Percentiles rank a stretch among this genome's conserved stretches.
Conservation (phyloP, 2,888 invertebrate genomes). For the Meloe dianella region DNA sequence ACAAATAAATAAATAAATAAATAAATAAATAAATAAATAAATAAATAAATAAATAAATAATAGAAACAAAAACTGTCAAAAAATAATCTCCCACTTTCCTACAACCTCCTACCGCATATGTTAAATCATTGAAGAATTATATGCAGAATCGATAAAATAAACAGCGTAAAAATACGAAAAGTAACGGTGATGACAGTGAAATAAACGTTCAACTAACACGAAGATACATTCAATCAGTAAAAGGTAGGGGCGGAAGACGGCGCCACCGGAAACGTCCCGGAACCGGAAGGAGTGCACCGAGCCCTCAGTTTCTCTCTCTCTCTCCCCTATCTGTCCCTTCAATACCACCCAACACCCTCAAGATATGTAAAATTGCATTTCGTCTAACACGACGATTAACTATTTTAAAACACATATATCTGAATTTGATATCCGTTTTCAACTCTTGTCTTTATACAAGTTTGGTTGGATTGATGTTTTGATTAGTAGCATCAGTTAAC, state of each 20-base stretch:
- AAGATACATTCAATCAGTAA: slow-evolving; percentile 53
- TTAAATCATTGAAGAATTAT: slow-evolving; percentile 19
- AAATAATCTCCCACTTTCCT: neutral
- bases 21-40: no score
- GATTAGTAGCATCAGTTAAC: no score
- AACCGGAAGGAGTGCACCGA: slow-evolving; percentile 51
- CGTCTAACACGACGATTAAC: slow-evolving; percentile 22
- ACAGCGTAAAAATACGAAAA: slow-evolving; percentile 39
- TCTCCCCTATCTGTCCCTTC: slow-evolving; percentile 19
- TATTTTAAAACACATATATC: neutral
- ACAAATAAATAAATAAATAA: no score
- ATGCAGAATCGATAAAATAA: slow-evolving; percentile 37
- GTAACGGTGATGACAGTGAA: slow-evolving; percentile 46
- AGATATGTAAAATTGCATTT: slow-evolving; percentile 36
- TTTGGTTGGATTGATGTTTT: no score
- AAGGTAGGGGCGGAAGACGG: slow-evolving; percentile 50
- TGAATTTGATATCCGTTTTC: neutral
- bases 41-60: no score
- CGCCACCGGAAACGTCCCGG: slow-evolving; percentile 53
- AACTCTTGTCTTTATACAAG: neutral
- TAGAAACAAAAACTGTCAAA: neutral
- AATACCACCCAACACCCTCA: neutral
- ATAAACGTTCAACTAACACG: slow-evolving; percentile 52
- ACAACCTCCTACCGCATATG: neutral
- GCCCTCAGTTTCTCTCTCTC: slow-evolving; percentile 20